These are phyloP conservation scores for Osmerus mordax DNA, from an alignment of 2,113 vertebrate genomes.

Conservation along the genomic window DNA sequence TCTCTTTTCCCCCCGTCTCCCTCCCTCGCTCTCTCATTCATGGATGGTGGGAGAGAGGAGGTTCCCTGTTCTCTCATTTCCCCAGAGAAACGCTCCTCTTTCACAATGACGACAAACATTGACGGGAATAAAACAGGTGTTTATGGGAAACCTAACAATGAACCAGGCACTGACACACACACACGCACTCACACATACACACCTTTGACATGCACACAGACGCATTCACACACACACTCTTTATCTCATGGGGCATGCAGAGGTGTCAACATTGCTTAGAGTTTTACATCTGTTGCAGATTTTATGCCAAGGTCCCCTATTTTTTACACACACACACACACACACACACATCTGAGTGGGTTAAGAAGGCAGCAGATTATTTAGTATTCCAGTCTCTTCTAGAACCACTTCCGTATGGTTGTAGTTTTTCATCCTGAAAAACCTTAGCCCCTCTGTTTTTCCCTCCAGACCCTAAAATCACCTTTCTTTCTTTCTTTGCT, in stretches of 20 bases:
- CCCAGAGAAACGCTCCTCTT: constrained; percentile 21
- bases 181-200: not conserved
- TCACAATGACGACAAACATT: constrained; percentile 53
- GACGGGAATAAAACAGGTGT: constrained; percentile 64
- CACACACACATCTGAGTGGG: not conserved
- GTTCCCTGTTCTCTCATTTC: not conserved
- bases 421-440: constrained; percentile 33
- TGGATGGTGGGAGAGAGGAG: constrained; percentile 40
- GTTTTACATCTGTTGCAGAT: constrained; percentile 58
- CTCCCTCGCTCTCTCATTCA: no score
- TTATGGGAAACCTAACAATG: constrained; percentile 54
- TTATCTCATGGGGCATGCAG: constrained; percentile 5
- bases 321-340: constrained; percentile 13
- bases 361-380: constrained; percentile 12
- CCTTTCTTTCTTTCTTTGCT: constrained; percentile 30
- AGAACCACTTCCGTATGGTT: constrained; percentile 25
- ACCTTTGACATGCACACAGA: not conserved
- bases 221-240: not conserved
- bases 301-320: constrained; percentile 28
- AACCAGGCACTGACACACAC: constrained; percentile 27
- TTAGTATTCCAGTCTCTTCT: constrained; percentile 10
- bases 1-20: constrained; percentile 21
- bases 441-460: constrained; percentile 22
- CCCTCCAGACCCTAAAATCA: constrained; percentile 27
- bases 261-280: constrained; percentile 52